Conservation (phyloP, 2,113 vertebrate genomes). For the Rhineura floridana region DNA sequence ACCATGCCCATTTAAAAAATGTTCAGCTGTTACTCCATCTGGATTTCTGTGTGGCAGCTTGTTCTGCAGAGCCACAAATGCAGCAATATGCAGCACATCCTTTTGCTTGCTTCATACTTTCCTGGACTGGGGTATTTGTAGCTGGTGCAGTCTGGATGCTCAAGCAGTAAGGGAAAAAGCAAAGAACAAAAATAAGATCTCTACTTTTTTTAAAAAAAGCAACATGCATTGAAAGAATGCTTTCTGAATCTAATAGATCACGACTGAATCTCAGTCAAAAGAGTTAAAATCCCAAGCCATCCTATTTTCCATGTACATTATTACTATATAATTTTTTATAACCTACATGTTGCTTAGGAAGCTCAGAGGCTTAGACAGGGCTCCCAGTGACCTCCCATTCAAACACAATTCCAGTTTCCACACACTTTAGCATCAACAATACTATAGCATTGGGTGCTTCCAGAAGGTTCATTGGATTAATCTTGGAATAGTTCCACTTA, state of each 20-base stretch:
- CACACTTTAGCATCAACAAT: not conserved
- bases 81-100: not conserved
- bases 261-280: not conserved
- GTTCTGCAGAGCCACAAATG: not conserved
- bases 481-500: slow-evolving; percentile 13
- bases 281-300: not conserved
- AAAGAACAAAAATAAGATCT: too few species aligned
- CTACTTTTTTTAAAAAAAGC: too few species aligned
- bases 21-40: not conserved
- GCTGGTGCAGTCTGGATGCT: too few species aligned
- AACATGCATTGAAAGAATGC: not conserved
- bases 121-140: not conserved
- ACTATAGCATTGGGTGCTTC: not conserved
- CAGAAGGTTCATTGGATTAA: not conserved
- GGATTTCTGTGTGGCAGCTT: not conserved
- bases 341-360: not conserved
- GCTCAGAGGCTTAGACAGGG: not conserved
- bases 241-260: not conserved
- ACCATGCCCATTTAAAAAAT: not conserved
- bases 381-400: not conserved
- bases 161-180: too few species aligned
- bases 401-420: not conserved
- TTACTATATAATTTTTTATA: not conserved
- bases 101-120: not conserved
- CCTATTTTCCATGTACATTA: too few species aligned